Conservation (phyloP, 2,797 vertebrate genomes). For the Hippocampus kuda region DNA sequence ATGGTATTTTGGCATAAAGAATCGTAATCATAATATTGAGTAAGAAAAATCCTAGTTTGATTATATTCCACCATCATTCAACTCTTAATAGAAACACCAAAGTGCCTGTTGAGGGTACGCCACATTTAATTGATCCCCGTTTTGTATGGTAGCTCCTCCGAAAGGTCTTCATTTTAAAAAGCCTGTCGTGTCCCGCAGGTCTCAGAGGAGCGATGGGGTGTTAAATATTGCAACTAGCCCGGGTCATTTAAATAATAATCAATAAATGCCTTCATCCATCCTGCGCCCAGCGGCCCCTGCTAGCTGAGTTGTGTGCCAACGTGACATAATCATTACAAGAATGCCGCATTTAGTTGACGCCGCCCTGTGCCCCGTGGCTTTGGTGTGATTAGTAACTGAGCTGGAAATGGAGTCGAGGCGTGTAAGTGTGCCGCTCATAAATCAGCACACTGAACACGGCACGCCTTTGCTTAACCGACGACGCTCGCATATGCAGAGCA, state of each 20-base stretch:
- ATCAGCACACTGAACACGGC: conserved; percentile 22
- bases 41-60: too few species aligned
- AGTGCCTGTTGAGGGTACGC: too few species aligned
- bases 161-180: background rate
- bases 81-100: too few species aligned
- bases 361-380: background rate
- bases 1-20: too few species aligned
- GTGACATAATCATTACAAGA: conserved; percentile 2
- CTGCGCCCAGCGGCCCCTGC: background rate
- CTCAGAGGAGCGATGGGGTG: background rate
- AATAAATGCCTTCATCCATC: background rate
- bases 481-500: background rate
- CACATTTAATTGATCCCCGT: background rate
- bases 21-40: too few species aligned
- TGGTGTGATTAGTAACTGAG: background rate
- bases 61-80: too few species aligned
- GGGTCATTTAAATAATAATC: background rate
- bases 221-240: background rate
- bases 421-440: background rate
- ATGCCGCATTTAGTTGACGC: background rate
- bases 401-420: background rate
- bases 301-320: background rate
- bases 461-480: background rate
- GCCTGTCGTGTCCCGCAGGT: background rate
- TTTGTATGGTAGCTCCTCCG: background rate